Base-by-base conservation (phyloP, 1,140 invertebrate species). In the Dendrolimus kikuchii region DNA sequence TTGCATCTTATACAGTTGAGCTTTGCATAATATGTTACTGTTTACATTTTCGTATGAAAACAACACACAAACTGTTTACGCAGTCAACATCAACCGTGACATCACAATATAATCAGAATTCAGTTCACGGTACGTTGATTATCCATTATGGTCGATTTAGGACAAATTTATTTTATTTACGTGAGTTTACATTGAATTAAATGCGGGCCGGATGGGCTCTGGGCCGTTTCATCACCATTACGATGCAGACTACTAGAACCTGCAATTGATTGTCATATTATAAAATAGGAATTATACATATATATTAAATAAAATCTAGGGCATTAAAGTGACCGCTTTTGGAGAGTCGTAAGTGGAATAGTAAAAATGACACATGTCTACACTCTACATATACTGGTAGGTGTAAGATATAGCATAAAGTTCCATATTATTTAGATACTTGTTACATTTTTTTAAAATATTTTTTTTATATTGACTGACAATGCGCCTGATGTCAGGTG, bases 61-160 rank as follows among this genome's bases (percentile, higher is more conserved):
- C 2, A 46, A 46, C 41, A 4, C 45, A 23, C 23, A 23, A 23
- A 23, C 23, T 23, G 23, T 23, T 23, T 23, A 23, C 23, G 1
- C 3, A 23, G 43, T 45, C 49, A 36, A 51, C 40, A 52, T 45
- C 7, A 52, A 36, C 36, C 47, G 5, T 46, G 23, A 37, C n/a
- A 38, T 45, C 41, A 10, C 40, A 49, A 59, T 39, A 43, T 53
- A 47, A 46, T 37, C 37, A 52, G 50, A 23, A 38, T 52, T 49
- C 52, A 59, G 65, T 70, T 73, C 67, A 74, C 63, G 67, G 64
- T 69, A 57, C 58, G 61, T 51, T 69, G 69, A 46, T 43, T 54
- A 51, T 70, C 70, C 63, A 73, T 73, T 72, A 72, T 64, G 57
- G 51, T 69, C 60, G 62, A 71, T 74, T 74, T 73, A 65, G 58